Conservation (phyloP, 1,140 invertebrate genomes). For the Conus ventricosus region DNA sequence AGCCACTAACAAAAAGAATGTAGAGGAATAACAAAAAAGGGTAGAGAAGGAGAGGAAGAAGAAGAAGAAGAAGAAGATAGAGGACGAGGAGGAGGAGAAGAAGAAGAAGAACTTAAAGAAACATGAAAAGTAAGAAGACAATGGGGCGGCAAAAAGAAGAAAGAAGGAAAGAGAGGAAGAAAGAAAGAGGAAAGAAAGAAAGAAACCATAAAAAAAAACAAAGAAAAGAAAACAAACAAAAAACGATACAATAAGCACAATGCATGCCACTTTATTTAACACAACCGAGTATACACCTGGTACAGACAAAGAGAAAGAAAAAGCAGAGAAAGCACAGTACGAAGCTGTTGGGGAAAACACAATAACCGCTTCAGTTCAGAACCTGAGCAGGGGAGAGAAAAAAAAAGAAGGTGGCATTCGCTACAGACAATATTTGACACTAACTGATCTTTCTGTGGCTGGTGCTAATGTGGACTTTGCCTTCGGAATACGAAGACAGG, state of each 20-base stretch:
- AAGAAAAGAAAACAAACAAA: neutral
- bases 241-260: too few relatives aligned
- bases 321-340: neutral
- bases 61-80: neutral
- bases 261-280: too few relatives aligned
- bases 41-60: neutral
- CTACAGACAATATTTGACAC: too few relatives aligned
- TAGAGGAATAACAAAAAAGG: too few relatives aligned
- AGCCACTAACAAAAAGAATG: too few relatives aligned
- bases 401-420: too few relatives aligned
- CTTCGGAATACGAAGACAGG: too few relatives aligned
- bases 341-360: neutral
- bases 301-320: neutral
- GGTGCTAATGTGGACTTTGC: too few relatives aligned
- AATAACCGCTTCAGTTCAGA: neutral
- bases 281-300: too few relatives aligned
- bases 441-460: too few relatives aligned
- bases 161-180: neutral
- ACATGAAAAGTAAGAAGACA: neutral
- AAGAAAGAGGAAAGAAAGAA: neutral
- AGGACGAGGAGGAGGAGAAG: neutral
- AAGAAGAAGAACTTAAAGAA: neutral
- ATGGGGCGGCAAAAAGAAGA: neutral
- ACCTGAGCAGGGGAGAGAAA: too few relatives aligned
- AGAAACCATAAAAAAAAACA: neutral